Evolutionary conservation across 2,888 invertebrate species (phyloP), one percentile per base, ranked within the genome.

Genomic region (Drosophila birchii): DNA sequence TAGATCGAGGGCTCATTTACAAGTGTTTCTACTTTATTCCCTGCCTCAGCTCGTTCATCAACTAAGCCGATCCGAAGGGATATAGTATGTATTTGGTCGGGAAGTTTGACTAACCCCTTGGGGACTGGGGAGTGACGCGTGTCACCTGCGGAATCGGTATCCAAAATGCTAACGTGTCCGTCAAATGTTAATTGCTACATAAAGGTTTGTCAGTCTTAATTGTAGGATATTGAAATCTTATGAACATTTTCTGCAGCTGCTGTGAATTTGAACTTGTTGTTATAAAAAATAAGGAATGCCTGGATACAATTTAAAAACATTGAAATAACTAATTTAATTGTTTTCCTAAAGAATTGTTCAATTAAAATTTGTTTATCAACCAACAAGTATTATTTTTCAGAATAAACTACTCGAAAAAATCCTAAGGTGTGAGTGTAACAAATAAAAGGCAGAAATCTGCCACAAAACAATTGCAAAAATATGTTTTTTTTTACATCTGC

Each of bases 21-120:
- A 70, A 73, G 69, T 73, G 69, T 70, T 70, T 72, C 51, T 53
- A 73, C 69, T 73, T 61, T 73, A 51, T 51, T 20, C 43, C 41
- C 7, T 7, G 32, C 43, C 43, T 39, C 26, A 11, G 26, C 51
- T 23, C 41, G 47, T 49, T 20, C 34, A 47, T 41, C n/a, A 66
- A 51, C 67, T 44, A 51, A 36, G 12, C n/a, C 26, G n/a, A 26
- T 20, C 34, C 61, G 43, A 49, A 66, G 49, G 66, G 66, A 34
- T 64, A 64, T 34, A 41, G 23, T 23, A 14, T 44, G 18, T 62
- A 63, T 34, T 18, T 32, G 20, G 61, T 61, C 60, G 60, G 34
- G 47, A 45, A 18, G 38, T 49, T 66, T n/a, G 20, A 23, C 20
- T 29, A 43, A 51, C 26, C 67, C 67, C 67, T 36, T 20, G 67